Percentiles rank a stretch among this genome's conserved stretches.
phyloP scores from a whole-genome alignment of 1,140 invertebrate species.

The Plectrocnemia conspersa region DNA sequence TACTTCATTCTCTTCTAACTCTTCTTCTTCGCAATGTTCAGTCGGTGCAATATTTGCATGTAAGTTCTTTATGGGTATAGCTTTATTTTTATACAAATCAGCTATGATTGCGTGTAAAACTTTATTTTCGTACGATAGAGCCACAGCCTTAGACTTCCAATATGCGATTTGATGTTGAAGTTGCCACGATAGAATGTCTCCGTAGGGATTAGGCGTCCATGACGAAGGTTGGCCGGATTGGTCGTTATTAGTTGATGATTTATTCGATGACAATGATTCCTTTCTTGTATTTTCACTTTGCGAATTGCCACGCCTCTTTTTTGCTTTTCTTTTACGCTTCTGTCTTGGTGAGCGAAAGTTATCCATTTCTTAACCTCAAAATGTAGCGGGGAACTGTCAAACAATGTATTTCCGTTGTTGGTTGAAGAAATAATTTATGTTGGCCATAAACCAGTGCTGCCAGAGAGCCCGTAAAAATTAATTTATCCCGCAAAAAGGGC shows the following conservation, averaged over 20 bases:
- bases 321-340: not conserved
- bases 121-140: constrained; percentile 61
- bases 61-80: constrained; percentile 22
- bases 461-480: no score
- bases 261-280: not conserved
- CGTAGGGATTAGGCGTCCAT: constrained; percentile 43
- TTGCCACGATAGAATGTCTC: constrained; percentile 47
- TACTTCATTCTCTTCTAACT: constrained; percentile 36
- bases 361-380: not conserved
- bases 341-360: not conserved
- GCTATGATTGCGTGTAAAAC: constrained; percentile 49
- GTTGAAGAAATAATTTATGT: no score
- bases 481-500: no score
- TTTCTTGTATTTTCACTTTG: constrained; percentile 1
- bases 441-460: no score
- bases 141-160: constrained; percentile 62
- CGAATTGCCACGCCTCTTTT: not conserved
- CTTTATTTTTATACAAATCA: constrained; percentile 38
- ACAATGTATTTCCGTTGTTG: no score
- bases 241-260: constrained; percentile 20
- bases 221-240: no score
- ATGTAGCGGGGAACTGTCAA: no score
- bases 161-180: constrained; percentile 55
- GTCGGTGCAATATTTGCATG: constrained; percentile 1
- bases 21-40: constrained; percentile 23